These are phyloP conservation scores for Rousettus madagascariensis DNA, from an alignment of 2,797 vertebrate species.

Conservation along the genomic window DNA sequence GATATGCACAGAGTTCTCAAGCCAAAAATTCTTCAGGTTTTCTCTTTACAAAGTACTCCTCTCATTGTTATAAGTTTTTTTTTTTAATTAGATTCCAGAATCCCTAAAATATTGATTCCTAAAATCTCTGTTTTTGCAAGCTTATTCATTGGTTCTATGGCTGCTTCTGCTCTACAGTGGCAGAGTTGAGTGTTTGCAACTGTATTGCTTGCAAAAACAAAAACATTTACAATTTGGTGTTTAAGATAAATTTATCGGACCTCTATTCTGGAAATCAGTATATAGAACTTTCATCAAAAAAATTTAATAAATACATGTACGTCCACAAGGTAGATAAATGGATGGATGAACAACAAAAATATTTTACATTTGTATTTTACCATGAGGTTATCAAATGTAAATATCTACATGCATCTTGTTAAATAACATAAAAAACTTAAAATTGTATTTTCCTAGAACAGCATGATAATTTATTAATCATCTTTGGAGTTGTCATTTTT, in stretches of 20 bases:
- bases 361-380: constrained; percentile 2
- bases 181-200: background rate
- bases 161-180: background rate
- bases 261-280: background rate
- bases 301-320: background rate
- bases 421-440: background rate
- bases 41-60: background rate
- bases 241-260: background rate
- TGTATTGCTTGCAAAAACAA: background rate
- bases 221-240: background rate
- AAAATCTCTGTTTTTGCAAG: background rate
- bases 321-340: background rate
- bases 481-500: background rate
- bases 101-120: background rate
- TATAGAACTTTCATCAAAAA: background rate
- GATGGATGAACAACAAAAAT: background rate
- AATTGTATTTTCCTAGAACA: background rate
- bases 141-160: background rate
- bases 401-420: background rate
- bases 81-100: background rate
- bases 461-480: background rate
- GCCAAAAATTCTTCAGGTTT: background rate
- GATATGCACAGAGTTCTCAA: background rate
- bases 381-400: background rate
- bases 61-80: background rate